Percentiles rank a stretch among this genome's conserved stretches.
These are phyloP conservation scores for Oppia nitens DNA, from an alignment of 1,140 invertebrate species.

Conservation along the genomic window DNA sequence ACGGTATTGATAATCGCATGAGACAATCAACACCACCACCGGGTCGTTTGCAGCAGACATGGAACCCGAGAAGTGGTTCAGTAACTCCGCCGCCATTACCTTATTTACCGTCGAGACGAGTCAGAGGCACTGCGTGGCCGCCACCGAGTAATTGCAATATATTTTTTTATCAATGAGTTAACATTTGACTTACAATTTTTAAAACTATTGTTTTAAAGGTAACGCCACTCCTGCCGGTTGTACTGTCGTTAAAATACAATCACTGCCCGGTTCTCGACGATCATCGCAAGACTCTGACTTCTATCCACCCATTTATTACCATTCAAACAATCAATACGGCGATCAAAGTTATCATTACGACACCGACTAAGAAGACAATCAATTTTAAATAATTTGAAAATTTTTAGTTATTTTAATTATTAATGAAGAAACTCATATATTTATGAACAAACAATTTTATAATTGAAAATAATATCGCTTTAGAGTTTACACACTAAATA, in stretches of 20 bases:
- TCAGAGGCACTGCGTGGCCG: constrained; percentile 8
- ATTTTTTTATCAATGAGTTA: too few relatives aligned
- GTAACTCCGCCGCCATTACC: background rate
- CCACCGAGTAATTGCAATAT: constrained; percentile 12
- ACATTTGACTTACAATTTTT: too few relatives aligned
- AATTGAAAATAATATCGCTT: too few relatives aligned
- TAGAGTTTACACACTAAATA: too few relatives aligned
- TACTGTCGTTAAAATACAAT: background rate
- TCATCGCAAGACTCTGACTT: constrained; percentile 3
- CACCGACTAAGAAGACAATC: background rate
- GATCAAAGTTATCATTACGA: constrained; percentile 11
- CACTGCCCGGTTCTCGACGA: background rate
- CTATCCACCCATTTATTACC: constrained; percentile 21
- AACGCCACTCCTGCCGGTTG: constrained; percentile 12
- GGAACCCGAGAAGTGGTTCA: background rate
- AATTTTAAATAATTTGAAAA: too few relatives aligned
- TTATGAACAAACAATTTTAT: too few relatives aligned
- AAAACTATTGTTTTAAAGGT: too few relatives aligned
- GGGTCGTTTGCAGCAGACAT: background rate
- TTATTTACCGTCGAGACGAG: background rate
- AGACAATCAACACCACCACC: background rate
- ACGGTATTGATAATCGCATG: background rate
- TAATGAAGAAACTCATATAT: too few relatives aligned
- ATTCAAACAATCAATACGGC: constrained; percentile 19
- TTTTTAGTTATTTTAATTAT: too few relatives aligned